Evolutionary conservation across 1,140 invertebrate species (phyloP).

Genomic region (Thaumetopoea pityocampa): DNA sequence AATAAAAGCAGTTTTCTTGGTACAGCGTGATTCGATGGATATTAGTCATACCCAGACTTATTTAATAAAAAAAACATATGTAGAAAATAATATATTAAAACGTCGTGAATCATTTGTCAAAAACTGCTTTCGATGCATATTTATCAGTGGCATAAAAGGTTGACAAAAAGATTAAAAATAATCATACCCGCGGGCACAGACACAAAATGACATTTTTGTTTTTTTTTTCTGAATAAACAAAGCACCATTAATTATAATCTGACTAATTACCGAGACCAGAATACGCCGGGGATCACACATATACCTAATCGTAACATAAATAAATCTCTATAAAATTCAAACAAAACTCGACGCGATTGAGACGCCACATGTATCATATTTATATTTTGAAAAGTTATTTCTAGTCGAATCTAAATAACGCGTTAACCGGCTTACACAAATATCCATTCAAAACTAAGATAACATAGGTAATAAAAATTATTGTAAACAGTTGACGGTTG

Average conservation of each 20-base stretch:
- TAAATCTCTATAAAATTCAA: slow-evolving; percentile 42
- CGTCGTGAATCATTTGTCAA: too few relatives aligned
- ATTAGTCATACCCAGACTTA: too few relatives aligned
- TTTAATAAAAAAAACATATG: too few relatives aligned
- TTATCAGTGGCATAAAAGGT: slow-evolving; percentile 13
- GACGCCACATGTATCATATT: slow-evolving; percentile 64
- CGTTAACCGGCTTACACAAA: slow-evolving; percentile 44
- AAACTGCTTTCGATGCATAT: slow-evolving; percentile 4
- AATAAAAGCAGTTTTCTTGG: too few relatives aligned
- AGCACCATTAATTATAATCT: slow-evolving; percentile 22
- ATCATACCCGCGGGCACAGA: slow-evolving; percentile 11
- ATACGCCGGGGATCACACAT: slow-evolving; percentile 29
- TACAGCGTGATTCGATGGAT: too few relatives aligned
- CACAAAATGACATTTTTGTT: slow-evolving; percentile 11
- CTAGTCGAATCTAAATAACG: slow-evolving; percentile 48
- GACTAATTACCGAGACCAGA: slow-evolving; percentile 39
- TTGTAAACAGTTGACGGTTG: slow-evolving; percentile 15
- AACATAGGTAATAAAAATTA: slow-evolving; percentile 55
- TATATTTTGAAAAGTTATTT: slow-evolving; percentile 60
- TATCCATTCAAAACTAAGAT: slow-evolving; percentile 42
- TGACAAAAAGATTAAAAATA: slow-evolving; percentile 13
- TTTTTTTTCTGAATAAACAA: slow-evolving; percentile 29
- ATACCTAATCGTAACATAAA: slow-evolving; percentile 40
- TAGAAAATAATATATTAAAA: too few relatives aligned
- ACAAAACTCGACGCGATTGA: slow-evolving; percentile 45